These are phyloP conservation scores for Cyclargus thomasi DNA, from an alignment of 1,140 invertebrate species.

Conservation along the genomic window DNA sequence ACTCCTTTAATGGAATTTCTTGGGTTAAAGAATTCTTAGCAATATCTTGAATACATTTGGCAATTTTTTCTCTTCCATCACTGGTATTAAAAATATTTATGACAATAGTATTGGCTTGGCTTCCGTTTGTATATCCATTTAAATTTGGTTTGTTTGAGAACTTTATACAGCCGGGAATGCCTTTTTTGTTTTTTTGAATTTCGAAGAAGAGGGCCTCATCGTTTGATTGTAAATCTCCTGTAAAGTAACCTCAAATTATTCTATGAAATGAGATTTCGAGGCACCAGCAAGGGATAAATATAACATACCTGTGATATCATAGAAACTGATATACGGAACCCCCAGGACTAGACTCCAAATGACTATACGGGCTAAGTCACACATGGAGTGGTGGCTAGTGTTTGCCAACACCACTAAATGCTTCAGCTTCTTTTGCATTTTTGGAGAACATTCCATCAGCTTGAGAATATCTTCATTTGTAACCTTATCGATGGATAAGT, in stretches of 20 bases:
- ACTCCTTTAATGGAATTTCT: constrained; percentile 39
- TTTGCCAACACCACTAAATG: constrained; percentile 64
- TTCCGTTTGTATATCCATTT: constrained; percentile 77
- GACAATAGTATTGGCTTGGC: constrained; percentile 63
- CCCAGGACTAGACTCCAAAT: constrained; percentile 79
- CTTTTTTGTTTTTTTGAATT: constrained; percentile 71
- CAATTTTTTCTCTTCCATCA: constrained; percentile 77
- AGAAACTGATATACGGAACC: constrained; percentile 81
- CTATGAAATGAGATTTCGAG: background rate
- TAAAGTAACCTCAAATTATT: constrained; percentile 33
- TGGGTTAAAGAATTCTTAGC: constrained; percentile 38
- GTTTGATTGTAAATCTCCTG: constrained; percentile 76
- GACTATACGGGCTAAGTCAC: constrained; percentile 76
- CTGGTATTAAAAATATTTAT: constrained; percentile 62
- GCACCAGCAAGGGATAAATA: background rate
- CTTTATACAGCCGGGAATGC: constrained; percentile 74
- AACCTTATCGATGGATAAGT: constrained; percentile 33
- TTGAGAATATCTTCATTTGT: constrained; percentile 49
- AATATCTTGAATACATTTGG: constrained; percentile 53
- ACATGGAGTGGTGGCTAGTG: constrained; percentile 45
- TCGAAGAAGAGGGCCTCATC: constrained; percentile 75
- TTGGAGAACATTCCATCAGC: constrained; percentile 48
- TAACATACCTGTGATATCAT: constrained; percentile 79
- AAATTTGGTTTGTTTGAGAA: constrained; percentile 73
- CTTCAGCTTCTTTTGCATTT: constrained; percentile 50